phyloP scores from a whole-genome alignment of 2,888 invertebrate genomes.

The Pristionchus exspectatus region DNA sequence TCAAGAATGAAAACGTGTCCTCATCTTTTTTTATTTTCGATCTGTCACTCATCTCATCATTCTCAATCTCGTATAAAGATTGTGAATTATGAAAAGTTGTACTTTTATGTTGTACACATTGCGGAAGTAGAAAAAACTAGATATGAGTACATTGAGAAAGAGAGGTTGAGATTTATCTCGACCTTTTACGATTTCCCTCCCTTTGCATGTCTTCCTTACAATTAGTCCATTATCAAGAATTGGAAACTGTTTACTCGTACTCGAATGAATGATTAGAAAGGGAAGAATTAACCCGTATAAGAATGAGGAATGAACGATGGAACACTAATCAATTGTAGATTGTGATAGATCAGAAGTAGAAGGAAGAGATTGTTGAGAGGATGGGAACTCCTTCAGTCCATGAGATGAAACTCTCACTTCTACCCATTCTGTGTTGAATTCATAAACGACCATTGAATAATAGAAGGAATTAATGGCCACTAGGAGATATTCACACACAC shows the following conservation, averaged over 20 bases:
- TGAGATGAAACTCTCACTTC: background rate
- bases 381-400: background rate
- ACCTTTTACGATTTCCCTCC: background rate
- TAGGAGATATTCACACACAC: constrained; percentile 39
- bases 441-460: constrained; percentile 29
- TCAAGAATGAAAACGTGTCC: background rate
- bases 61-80: background rate
- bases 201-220: background rate
- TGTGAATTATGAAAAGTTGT: background rate
- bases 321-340: background rate
- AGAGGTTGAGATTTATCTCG: background rate
- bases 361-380: constrained; percentile 11
- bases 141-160: background rate
- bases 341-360: background rate
- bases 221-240: background rate
- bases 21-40: background rate
- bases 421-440: constrained; percentile 8
- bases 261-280: constrained; percentile 17
- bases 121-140: background rate
- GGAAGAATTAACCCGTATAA: background rate
- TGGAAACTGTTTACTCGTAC: constrained; percentile 6
- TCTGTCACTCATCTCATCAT: background rate
- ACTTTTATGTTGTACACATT: background rate
- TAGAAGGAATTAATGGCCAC: constrained; percentile 37
- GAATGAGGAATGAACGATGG: background rate